These are phyloP conservation scores for Pseudomyrmex cubaensis DNA, from an alignment of 1,140 invertebrate genomes.

Conservation along the genomic window DNA sequence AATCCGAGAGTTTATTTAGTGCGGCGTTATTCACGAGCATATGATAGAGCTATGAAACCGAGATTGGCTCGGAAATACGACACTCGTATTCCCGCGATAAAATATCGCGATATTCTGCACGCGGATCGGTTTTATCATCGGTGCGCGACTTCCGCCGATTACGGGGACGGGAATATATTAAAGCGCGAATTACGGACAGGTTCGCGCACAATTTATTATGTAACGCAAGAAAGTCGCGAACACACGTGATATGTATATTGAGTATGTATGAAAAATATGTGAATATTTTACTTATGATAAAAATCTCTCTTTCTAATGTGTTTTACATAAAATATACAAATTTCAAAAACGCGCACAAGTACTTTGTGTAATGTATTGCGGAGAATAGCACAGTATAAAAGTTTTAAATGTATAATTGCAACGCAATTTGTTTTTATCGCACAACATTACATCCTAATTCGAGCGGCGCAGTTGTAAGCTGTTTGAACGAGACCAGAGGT, in stretches of 20 bases:
- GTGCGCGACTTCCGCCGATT: not conserved
- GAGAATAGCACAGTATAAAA: too few species aligned
- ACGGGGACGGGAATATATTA: conserved; percentile 14
- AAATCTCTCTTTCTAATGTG: not conserved
- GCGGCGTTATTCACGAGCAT: not conserved
- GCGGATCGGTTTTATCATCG: conserved; percentile 32
- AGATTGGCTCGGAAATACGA: conserved; percentile 7
- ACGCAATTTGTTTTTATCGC: not conserved
- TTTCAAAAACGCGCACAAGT: too few species aligned
- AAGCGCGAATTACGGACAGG: conserved; percentile 8
- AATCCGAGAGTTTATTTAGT: conserved; percentile 3
- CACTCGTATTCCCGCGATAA: conserved; percentile 10
- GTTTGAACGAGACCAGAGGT: conserved; percentile 11
- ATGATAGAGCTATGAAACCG: conserved; percentile 21
- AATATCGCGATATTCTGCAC: conserved; percentile 25
- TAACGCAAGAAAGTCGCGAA: not conserved
- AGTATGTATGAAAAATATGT: not conserved
- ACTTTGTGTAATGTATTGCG: too few species aligned
- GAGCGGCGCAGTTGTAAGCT: not conserved
- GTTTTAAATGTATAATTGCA: not conserved
- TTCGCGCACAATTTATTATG: not conserved
- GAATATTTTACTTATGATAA: not conserved
- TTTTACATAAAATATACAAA: too few species aligned
- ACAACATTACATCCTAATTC: not conserved
- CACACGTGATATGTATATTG: not conserved